Evolutionary conservation across 2,888 invertebrate species (phyloP).

Genomic region (Leucozona laternaria): DNA sequence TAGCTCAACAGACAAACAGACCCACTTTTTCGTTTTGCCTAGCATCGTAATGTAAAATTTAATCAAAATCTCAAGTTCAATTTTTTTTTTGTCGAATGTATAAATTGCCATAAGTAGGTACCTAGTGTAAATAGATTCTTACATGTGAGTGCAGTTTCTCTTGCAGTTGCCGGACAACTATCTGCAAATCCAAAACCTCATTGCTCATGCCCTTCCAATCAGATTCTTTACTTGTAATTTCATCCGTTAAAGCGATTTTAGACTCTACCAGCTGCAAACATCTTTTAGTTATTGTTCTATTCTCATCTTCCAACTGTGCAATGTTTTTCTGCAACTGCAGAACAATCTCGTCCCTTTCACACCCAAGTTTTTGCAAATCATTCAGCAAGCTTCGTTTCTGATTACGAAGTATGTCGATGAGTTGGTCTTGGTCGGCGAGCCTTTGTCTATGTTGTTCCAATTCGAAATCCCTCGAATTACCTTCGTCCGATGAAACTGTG

Average conservation of each 20-base stretch:
- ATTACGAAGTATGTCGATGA: constrained; percentile 81
- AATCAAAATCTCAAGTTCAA: no score
- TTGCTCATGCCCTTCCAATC: constrained; percentile 65
- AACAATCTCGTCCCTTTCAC: constrained; percentile 80
- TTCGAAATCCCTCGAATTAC: constrained; percentile 77
- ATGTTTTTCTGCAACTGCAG: constrained; percentile 79
- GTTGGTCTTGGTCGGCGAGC: constrained; percentile 79
- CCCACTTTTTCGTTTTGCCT: no score
- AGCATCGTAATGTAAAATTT: no score
- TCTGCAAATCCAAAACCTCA: constrained; percentile 57
- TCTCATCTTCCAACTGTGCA: constrained; percentile 80
- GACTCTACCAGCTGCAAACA: constrained; percentile 79
- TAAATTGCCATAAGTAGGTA: no score
- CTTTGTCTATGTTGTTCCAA: constrained; percentile 78
- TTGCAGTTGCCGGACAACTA: constrained; percentile 41
- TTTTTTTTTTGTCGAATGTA: no score
- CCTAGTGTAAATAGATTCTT: neutral
- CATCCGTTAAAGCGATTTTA: constrained; percentile 77
- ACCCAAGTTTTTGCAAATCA: constrained; percentile 79
- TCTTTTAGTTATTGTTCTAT: constrained; percentile 80
- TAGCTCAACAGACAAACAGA: no score
- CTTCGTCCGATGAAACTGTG: neutral
- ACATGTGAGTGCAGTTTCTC: constrained; percentile 57
- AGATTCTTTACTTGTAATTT: constrained; percentile 75
- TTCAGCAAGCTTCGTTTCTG: constrained; percentile 80